Conservation (phyloP, 2,113 vertebrate genomes). For the Tragulus kanchil region DNA sequence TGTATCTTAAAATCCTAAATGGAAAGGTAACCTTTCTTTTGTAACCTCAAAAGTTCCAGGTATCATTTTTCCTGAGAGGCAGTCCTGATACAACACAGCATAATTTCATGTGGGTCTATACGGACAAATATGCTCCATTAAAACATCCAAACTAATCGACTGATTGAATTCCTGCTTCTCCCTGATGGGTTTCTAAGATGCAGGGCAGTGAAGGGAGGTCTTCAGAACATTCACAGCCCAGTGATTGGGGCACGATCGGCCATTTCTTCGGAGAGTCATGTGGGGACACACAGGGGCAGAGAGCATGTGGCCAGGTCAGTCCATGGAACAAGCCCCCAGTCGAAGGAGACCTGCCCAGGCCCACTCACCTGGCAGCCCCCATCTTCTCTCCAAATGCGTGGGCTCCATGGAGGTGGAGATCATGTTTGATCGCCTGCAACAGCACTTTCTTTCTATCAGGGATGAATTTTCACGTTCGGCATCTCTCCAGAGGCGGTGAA, state of each 20-base stretch:
- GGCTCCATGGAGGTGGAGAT: no score
- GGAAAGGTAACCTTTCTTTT: background rate
- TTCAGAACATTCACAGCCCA: background rate
- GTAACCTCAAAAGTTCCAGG: background rate
- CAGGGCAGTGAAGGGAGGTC: background rate
- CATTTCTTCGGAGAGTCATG: background rate
- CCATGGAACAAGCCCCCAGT: background rate
- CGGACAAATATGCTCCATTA: background rate
- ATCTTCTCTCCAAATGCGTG: fast-evolving
- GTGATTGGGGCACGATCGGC: background rate
- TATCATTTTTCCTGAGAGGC: background rate
- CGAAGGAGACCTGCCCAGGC: background rate
- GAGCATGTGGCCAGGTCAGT: fast-evolving
- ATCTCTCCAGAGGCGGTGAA: background rate
- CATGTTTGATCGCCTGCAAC: background rate
- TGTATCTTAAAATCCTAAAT: slow-evolving; percentile 1
- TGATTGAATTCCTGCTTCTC: background rate
- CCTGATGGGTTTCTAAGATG: background rate
- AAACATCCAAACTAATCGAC: background rate
- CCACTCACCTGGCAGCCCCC: background rate
- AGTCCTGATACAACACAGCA: background rate
- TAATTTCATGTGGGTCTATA: background rate
- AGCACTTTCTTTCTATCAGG: background rate
- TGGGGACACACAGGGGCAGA: fast-evolving
- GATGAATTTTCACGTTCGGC: background rate